phyloP scores from a whole-genome alignment of 2,113 vertebrate genomes.

The Ardeotis arabs region DNA sequence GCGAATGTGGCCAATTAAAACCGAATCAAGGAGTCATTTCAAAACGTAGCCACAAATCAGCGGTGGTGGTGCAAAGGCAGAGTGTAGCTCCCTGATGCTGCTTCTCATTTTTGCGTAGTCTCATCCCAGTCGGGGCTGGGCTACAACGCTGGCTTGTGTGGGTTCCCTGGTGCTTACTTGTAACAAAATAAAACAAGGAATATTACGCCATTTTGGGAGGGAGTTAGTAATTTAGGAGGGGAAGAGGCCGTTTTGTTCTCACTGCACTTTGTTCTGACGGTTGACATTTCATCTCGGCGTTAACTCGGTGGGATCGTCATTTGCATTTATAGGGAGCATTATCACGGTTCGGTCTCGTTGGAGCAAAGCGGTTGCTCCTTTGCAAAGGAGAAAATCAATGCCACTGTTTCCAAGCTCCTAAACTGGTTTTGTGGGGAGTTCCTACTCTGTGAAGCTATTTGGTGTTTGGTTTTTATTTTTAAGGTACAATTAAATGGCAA shows the following conservation, averaged over 20 bases:
- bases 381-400: rapidly evolving
- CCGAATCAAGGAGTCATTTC: rapidly evolving
- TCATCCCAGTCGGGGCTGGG: too few species aligned
- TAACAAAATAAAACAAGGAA: not conserved
- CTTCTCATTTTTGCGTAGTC: too few species aligned
- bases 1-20: not conserved
- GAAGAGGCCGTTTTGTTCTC: not conserved
- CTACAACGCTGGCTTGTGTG: not conserved
- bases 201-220: rapidly evolving
- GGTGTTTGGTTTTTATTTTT: not conserved
- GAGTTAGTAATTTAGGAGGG: rapidly evolving
- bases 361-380: not conserved
- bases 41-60: rapidly evolving
- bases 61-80: not conserved
- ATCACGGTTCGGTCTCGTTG: rapidly evolving
- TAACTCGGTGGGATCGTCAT: rapidly evolving
- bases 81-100: rapidly evolving
- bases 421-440: not conserved
- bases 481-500: not conserved
- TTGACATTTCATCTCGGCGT: not conserved
- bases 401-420: not conserved
- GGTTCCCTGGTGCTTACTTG: not conserved
- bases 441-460: not conserved
- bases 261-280: rapidly evolving
- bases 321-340: not conserved